Conservation (phyloP, 2,113 vertebrate species). For the Panthera leo region DNA sequence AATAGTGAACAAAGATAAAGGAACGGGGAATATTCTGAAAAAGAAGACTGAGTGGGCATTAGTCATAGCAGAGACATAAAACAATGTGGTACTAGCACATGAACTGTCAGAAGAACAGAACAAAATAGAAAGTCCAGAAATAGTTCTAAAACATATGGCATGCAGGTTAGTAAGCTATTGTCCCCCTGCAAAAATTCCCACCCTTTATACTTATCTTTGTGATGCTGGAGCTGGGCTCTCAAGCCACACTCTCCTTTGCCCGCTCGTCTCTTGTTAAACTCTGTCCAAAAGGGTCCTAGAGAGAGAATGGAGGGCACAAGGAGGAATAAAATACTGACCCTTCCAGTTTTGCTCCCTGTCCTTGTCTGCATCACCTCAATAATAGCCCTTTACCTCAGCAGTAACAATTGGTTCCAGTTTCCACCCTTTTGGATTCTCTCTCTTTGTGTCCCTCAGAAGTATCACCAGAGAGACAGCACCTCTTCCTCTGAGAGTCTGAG, state of each 20-base stretch:
- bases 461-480: too few relatives aligned
- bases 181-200: background rate
- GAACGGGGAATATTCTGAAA: background rate
- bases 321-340: accelerated
- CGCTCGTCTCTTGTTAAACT: background rate
- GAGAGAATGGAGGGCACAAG: background rate
- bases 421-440: background rate
- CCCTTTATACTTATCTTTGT: too few relatives aligned
- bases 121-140: background rate
- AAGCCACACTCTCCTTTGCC: background rate
- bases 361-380: background rate
- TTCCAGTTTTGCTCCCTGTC: background rate
- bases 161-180: background rate
- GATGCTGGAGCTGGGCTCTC: background rate
- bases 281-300: background rate
- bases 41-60: background rate
- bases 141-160: background rate
- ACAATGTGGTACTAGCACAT: too few relatives aligned
- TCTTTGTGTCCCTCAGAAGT: background rate
- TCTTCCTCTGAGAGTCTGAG: background rate
- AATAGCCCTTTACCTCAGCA: background rate
- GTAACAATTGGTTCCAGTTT: background rate
- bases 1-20: background rate
- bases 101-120: background rate
- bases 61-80: background rate